Evolutionary conservation across 2,888 invertebrate species (phyloP).

Genomic region (Pristionchus fissidentatus): DNA sequence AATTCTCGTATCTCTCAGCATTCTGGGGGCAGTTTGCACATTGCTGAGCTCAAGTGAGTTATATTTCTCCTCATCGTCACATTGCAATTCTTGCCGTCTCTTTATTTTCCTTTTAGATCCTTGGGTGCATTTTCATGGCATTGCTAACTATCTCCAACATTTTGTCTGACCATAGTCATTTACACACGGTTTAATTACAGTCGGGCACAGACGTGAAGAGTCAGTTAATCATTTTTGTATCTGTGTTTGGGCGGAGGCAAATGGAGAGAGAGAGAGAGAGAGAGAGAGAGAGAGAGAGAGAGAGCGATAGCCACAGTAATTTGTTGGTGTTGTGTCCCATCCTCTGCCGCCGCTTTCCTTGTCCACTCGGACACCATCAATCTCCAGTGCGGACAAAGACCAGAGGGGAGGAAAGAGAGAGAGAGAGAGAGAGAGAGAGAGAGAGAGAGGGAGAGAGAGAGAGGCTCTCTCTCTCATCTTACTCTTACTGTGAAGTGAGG

Average conservation of each 20-base stretch:
- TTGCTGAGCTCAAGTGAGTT: constrained; percentile 68
- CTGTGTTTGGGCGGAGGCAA: too few relatives aligned
- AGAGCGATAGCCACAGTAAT: neutral
- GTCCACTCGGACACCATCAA: neutral
- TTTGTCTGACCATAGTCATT: too few relatives aligned
- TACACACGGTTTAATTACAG: too few relatives aligned
- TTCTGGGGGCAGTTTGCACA: constrained; percentile 70
- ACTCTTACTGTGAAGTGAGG: constrained; percentile 9
- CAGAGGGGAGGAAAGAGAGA: neutral
- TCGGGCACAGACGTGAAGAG: too few relatives aligned
- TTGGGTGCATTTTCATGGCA: neutral
- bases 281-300: neutral
- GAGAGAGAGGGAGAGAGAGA: constrained; percentile 1
- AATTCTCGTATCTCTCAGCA: constrained; percentile 65
- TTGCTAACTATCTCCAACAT: neutral
- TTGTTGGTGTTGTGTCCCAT: constrained; percentile 30
- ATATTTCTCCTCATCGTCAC: neutral
- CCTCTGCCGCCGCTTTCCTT: neutral
- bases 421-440: neutral
- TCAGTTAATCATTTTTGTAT: too few relatives aligned
- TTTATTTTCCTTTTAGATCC: neutral
- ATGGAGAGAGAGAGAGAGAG: neutral
- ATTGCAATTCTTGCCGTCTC: neutral
- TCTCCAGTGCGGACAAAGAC: constrained; percentile 41
- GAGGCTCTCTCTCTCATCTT: neutral